Percentiles rank a stretch among this genome's conserved stretches.
phyloP scores from a whole-genome alignment of 2,888 invertebrate species.

The Nomada fucata region DNA sequence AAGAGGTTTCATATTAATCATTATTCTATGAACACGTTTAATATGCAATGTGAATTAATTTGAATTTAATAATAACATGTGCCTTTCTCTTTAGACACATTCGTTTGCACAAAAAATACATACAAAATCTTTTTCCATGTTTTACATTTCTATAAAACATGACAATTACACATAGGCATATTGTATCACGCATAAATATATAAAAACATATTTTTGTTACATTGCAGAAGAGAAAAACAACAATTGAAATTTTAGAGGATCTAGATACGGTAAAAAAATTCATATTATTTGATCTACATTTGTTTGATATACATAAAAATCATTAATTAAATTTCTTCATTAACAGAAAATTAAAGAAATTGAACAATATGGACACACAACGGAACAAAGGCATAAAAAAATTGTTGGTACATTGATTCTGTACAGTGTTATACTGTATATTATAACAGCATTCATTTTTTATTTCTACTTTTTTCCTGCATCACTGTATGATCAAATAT shows the following conservation, averaged over 20 bases:
- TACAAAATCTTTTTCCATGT: too few species aligned
- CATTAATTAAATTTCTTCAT: constrained; percentile 56
- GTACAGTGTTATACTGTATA: constrained; percentile 89
- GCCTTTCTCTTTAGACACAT: too few species aligned
- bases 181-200: not conserved
- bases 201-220: constrained; percentile 2
- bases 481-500: constrained; percentile 89
- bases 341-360: constrained; percentile 90
- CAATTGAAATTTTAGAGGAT: constrained; percentile 87
- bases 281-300: constrained; percentile 27
- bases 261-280: constrained; percentile 87
- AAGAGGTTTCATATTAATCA: constrained; percentile 29
- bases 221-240: constrained; percentile 86
- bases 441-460: constrained; percentile 90
- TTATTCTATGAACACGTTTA: constrained; percentile 11
- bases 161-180: not conserved
- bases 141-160: not conserved
- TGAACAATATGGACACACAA: constrained; percentile 91
- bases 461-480: constrained; percentile 93
- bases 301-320: constrained; percentile 15
- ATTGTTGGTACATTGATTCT: constrained; percentile 92
- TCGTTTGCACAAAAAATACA: too few species aligned
- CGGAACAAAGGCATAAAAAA: constrained; percentile 92
- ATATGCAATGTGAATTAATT: constrained; percentile 29
- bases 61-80: constrained; percentile 13